These are phyloP conservation scores for Percopsis transmontana DNA, from an alignment of 2,113 vertebrate species.

Conservation along the genomic window DNA sequence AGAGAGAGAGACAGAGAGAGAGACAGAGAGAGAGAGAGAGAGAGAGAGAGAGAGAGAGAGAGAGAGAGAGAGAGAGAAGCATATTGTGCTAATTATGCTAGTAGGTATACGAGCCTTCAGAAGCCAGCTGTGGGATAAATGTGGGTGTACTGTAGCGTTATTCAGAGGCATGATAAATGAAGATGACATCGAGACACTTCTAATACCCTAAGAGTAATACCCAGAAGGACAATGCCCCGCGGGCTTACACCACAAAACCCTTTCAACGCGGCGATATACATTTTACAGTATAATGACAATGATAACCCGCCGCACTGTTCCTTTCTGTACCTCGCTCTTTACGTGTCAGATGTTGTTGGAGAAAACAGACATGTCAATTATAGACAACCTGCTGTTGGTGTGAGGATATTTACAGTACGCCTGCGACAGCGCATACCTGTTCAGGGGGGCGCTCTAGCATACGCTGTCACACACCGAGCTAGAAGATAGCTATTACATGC, in stretches of 20 bases:
- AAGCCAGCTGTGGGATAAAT: conserved; percentile 29
- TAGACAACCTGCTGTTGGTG: neutral
- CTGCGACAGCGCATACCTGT: neutral
- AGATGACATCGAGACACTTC: conserved; percentile 53
- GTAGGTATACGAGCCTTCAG: conserved; percentile 9
- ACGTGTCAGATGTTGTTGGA: conserved; percentile 39
- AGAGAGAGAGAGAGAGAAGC: conserved; percentile 1
- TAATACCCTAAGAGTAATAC: conserved; percentile 38
- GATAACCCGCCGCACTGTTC: conserved; percentile 2
- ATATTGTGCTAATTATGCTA: neutral
- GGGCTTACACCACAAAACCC: conserved; percentile 50
- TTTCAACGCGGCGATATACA: conserved; percentile 35
- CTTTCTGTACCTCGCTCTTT: neutral
- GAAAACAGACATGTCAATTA: conserved; percentile 59
- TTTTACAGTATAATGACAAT: conserved; percentile 57
- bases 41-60: conserved; percentile 15
- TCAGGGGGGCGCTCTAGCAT: too few species aligned
- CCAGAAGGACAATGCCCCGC: conserved; percentile 51
- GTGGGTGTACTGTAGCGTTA: conserved; percentile 52
- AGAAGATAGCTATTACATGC: conserved; percentile 42
- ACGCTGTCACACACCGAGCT: neutral
- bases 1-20: conserved; percentile 1
- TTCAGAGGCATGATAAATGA: conserved; percentile 55
- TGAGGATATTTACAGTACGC: neutral
- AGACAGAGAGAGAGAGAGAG: neutral